Conservation (phyloP, 2,113 vertebrate genomes). For the Corythaeola cristata region DNA sequence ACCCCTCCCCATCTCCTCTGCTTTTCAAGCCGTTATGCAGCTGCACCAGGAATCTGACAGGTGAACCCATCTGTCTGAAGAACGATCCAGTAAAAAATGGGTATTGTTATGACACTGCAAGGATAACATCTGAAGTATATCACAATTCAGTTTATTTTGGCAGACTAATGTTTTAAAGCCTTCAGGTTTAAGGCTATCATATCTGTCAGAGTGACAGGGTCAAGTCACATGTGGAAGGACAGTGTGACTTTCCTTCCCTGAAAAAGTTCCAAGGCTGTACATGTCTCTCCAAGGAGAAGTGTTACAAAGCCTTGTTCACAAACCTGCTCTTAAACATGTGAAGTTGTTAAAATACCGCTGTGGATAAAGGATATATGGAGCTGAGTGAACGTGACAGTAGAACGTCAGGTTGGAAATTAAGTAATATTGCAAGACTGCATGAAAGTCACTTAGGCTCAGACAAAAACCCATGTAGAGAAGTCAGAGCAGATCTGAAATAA, state of each 20-base stretch:
- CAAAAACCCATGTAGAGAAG: background rate
- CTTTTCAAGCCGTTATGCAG: background rate
- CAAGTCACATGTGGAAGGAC: slow-evolving; percentile 10
- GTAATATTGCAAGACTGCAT: background rate
- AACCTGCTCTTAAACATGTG: background rate
- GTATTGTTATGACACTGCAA: background rate
- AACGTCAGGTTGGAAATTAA: background rate
- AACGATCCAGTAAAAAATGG: background rate
- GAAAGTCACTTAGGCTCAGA: background rate
- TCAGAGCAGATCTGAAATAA: background rate
- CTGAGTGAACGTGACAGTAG: background rate
- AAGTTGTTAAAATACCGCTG: background rate
- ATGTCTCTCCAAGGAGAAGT: background rate
- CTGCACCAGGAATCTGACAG: background rate
- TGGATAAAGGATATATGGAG: background rate
- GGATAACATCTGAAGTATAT: background rate
- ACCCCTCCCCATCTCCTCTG: background rate
- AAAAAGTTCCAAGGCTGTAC: background rate
- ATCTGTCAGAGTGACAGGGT: background rate
- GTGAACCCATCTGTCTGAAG: background rate
- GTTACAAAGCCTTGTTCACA: background rate
- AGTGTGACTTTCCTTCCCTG: slow-evolving; percentile 8
- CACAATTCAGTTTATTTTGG: background rate
- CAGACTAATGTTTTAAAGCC: background rate
- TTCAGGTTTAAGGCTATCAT: background rate